phyloP scores from a whole-genome alignment of 2,113 vertebrate genomes.

The Ifrita kowaldi region DNA sequence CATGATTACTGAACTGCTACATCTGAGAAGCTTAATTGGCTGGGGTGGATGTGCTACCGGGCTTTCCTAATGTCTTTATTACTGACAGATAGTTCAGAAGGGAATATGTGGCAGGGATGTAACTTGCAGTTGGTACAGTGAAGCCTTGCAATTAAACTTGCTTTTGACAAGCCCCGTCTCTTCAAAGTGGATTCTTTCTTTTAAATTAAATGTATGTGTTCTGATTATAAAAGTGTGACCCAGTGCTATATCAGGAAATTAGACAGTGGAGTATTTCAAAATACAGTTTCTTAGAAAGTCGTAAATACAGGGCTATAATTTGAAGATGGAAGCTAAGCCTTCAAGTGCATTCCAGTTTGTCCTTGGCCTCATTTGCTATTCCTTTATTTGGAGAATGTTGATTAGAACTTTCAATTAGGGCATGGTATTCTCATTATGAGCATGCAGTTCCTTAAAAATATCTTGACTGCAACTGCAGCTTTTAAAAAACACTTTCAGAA shows the following conservation, averaged over 20 bases:
- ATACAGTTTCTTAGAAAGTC: background rate
- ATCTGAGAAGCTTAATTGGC: background rate
- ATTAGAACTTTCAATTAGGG: slow-evolving; percentile 46
- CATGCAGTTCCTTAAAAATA: slow-evolving; percentile 25
- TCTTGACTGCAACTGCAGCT: background rate
- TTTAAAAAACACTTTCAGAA: background rate
- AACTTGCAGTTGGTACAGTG: background rate
- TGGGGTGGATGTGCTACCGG: background rate
- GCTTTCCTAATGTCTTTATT: background rate
- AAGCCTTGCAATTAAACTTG: background rate
- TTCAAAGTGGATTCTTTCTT: background rate
- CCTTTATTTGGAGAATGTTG: slow-evolving; percentile 1
- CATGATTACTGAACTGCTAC: background rate
- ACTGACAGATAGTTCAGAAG: background rate
- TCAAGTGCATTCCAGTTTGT: background rate
- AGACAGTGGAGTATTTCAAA: background rate
- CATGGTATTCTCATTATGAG: slow-evolving; percentile 20
- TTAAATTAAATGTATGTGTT: background rate
- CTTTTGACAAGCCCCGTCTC: background rate
- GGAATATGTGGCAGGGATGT: background rate
- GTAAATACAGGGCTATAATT: background rate
- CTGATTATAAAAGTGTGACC: background rate
- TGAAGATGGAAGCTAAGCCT: background rate
- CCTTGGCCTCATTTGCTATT: slow-evolving; percentile 45
- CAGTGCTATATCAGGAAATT: background rate